Evolutionary conservation across 2,888 invertebrate genomes (phyloP).

Genomic region (Julus scandinavius): DNA sequence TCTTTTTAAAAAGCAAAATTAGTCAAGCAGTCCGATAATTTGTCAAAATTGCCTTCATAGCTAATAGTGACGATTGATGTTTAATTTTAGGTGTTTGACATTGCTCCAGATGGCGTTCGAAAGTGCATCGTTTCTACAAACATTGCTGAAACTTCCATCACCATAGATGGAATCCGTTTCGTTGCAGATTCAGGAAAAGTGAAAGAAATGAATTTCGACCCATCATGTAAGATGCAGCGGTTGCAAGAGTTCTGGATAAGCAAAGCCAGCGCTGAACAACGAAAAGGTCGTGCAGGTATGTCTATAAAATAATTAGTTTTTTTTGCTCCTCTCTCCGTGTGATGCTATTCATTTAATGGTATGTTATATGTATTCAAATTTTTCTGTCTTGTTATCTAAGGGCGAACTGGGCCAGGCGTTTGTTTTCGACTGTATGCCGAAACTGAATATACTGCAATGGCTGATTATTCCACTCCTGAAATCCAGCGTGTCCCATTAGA

Average conservation of each 20-base stretch:
- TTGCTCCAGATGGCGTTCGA: constrained; percentile 91
- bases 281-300: constrained; percentile 85
- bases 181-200: constrained; percentile 97
- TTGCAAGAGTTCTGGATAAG: constrained; percentile 96
- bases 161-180: constrained; percentile 97
- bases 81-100: constrained; percentile 80
- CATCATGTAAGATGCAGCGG: constrained; percentile 87
- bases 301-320: neutral
- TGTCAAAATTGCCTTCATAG: no score
- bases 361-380: no score
- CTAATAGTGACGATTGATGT: neutral
- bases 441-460: constrained; percentile 81
- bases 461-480: constrained; percentile 90
- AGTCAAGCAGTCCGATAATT: no score
- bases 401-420: constrained; percentile 84
- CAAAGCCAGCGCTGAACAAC: constrained; percentile 96
- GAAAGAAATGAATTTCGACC: constrained; percentile 97
- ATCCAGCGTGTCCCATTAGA: constrained; percentile 94
- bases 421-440: constrained; percentile 92
- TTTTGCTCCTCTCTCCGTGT: no score
- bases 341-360: no score
- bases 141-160: constrained; percentile 98
- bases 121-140: constrained; percentile 98
- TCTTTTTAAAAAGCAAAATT: no score
- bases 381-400: constrained; percentile 59